These are phyloP conservation scores for Mythimna albipuncta DNA, from an alignment of 2,888 invertebrate genomes.

Conservation along the genomic window DNA sequence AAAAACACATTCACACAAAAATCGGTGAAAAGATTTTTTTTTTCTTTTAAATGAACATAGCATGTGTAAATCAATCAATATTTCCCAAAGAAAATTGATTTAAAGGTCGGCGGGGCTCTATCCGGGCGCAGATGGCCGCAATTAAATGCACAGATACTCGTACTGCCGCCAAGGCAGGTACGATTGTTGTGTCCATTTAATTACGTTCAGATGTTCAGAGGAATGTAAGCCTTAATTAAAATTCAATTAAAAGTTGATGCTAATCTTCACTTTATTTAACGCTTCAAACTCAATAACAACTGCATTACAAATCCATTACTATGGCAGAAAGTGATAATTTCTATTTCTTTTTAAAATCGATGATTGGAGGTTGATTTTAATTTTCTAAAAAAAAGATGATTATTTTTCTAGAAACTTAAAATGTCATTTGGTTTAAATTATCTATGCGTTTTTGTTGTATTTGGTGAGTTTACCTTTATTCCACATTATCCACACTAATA, in stretches of 20 bases:
- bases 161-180: too few relatives aligned
- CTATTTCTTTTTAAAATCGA: slow-evolving; percentile 2
- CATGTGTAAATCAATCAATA: too few relatives aligned
- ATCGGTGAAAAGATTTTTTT: too few relatives aligned
- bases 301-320: slow-evolving; percentile 19
- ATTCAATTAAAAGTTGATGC: slow-evolving; percentile 32
- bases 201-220: too few relatives aligned
- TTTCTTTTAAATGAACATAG: too few relatives aligned
- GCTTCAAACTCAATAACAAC: slow-evolving; percentile 26
- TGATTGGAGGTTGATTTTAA: neutral
- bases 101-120: too few relatives aligned
- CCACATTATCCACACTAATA: too few relatives aligned
- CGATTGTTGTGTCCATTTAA: too few relatives aligned
- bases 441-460: slow-evolving; percentile 17
- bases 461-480: slow-evolving; percentile 32
- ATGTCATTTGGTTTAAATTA: slow-evolving; percentile 21
- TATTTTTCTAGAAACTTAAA: neutral
- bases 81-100: too few relatives aligned
- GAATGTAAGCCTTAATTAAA: slow-evolving; percentile 25
- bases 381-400: slow-evolving; percentile 1
- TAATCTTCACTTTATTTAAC: slow-evolving; percentile 6
- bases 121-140: too few relatives aligned
- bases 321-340: neutral
- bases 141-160: too few relatives aligned
- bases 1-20: too few relatives aligned